Evolutionary conservation across 2,797 vertebrate species (phyloP).

Genomic region (Enteromius anoplus): DNA sequence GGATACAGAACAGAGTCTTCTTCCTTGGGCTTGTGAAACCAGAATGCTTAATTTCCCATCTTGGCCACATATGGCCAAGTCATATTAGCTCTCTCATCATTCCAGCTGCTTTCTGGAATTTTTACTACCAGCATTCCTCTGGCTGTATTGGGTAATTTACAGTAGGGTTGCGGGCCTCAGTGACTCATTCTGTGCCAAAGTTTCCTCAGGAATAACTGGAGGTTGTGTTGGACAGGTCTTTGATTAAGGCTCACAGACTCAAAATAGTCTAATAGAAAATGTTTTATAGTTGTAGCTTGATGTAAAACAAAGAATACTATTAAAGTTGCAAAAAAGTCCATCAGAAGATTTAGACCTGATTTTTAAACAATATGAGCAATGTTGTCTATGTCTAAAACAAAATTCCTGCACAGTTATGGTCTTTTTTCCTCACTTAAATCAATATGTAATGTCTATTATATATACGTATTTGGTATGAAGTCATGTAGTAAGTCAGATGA

Average conservation of each 20-base stretch:
- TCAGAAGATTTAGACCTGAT: neutral
- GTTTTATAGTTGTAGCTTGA: slow-evolving; percentile 9
- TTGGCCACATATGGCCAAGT: slow-evolving; percentile 56
- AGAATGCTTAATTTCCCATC: slow-evolving; percentile 37
- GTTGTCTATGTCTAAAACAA: neutral
- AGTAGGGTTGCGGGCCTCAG: neutral
- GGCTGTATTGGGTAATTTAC: slow-evolving; percentile 39
- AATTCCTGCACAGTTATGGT: neutral
- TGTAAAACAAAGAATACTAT: neutral
- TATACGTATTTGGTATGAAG: neutral
- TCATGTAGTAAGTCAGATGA: neutral
- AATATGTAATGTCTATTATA: neutral
- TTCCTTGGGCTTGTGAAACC: slow-evolving; percentile 40
- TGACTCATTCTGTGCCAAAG: slow-evolving; percentile 6
- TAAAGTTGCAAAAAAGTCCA: neutral
- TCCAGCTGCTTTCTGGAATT: slow-evolving; percentile 58
- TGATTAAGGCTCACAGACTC: slow-evolving; percentile 5
- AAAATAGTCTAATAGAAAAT: slow-evolving; percentile 16
- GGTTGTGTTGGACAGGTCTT: neutral
- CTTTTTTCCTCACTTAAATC: neutral
- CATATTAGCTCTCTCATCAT: slow-evolving; percentile 51
- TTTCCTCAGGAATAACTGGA: slow-evolving; percentile 9
- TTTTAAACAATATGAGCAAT: slow-evolving; percentile 6
- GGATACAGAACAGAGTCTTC: slow-evolving; percentile 25
- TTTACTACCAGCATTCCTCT: slow-evolving; percentile 49